phyloP scores from a whole-genome alignment of 37 sponge, comb jelly and placozoan species.

The Cliona cf. orientalis region DNA sequence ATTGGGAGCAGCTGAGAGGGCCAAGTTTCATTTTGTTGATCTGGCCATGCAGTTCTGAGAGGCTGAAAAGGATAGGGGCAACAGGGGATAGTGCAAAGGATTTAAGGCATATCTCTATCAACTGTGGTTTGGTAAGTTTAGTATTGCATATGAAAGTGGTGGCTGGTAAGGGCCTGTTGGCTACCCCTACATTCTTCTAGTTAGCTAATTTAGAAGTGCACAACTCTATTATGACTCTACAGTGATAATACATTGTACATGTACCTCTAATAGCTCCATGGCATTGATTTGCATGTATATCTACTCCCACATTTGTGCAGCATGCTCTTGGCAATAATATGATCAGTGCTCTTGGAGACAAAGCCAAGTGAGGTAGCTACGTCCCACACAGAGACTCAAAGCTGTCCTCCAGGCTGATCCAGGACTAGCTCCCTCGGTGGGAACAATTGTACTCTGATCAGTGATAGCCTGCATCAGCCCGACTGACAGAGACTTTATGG shows the following conservation, averaged over 20 bases:
- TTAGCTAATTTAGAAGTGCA: no score
- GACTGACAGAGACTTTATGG: slow-evolving; percentile 98
- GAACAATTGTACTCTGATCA: slow-evolving; percentile 93
- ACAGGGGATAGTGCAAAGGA: slow-evolving; percentile 98
- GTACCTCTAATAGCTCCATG: no score
- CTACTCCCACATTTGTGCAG: no score
- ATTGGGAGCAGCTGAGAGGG: slow-evolving; percentile 88
- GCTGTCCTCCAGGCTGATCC: slow-evolving; percentile 92
- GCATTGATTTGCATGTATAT: no score
- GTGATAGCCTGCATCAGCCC: slow-evolving; percentile 99
- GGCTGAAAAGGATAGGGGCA: slow-evolving; percentile 97
- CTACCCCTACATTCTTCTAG: no score
- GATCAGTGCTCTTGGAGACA: slow-evolving; percentile 97
- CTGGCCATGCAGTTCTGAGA: slow-evolving; percentile 97
- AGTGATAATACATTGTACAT: no score
- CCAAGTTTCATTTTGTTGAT: slow-evolving; percentile 98
- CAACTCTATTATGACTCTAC: no score
- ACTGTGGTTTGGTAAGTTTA: slow-evolving; percentile 93
- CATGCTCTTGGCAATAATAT: slow-evolving; percentile 98
- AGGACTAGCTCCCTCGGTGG: slow-evolving; percentile 98
- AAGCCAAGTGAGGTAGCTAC: slow-evolving; percentile 78
- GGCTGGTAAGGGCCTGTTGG: no score
- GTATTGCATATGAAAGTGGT: no score
- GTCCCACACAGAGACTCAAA: slow-evolving; percentile 98
- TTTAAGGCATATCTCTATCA: slow-evolving; percentile 98